These are phyloP conservation scores for Syrista parreyssii DNA, from an alignment of 2,888 invertebrate species.

Conservation along the genomic window DNA sequence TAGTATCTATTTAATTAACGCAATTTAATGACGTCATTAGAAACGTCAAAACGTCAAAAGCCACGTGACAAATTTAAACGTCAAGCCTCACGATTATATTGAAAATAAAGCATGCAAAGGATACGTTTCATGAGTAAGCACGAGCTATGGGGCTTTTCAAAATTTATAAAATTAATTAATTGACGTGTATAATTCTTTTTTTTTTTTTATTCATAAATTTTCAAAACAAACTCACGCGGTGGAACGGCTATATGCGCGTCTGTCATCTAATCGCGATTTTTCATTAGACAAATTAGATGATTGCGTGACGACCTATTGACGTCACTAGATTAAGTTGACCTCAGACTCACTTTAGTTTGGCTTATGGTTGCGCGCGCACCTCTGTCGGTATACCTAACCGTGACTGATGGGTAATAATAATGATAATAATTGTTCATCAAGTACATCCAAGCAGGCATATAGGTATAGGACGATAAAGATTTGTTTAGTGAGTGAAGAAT, in stretches of 20 bases:
- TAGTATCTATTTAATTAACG: neutral
- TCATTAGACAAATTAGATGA: slow-evolving; percentile 24
- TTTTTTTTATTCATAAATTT: neutral
- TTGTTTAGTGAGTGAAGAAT: neutral
- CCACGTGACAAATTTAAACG: neutral
- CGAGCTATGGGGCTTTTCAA: neutral
- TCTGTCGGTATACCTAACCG: neutral
- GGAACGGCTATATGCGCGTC: neutral
- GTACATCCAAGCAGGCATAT: neutral
- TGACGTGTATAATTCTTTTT: neutral
- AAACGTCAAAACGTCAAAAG: neutral
- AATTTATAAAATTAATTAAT: neutral
- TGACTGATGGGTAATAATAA: neutral
- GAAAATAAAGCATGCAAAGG: neutral
- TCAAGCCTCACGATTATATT: neutral
- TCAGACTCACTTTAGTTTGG: slow-evolving; percentile 28
- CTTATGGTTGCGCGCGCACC: slow-evolving; percentile 16
- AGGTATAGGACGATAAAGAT: neutral
- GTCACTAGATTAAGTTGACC: slow-evolving; percentile 31
- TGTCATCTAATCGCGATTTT: neutral
- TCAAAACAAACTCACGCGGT: neutral
- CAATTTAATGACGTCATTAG: neutral
- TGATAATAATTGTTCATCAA: neutral
- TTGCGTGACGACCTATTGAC: slow-evolving; percentile 21
- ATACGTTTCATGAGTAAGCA: neutral